A percentile compares a stretch with the other conserved stretches of the same genome.
phyloP scores from a whole-genome alignment of 2,888 invertebrate genomes.

The Apoderus coryli region DNA sequence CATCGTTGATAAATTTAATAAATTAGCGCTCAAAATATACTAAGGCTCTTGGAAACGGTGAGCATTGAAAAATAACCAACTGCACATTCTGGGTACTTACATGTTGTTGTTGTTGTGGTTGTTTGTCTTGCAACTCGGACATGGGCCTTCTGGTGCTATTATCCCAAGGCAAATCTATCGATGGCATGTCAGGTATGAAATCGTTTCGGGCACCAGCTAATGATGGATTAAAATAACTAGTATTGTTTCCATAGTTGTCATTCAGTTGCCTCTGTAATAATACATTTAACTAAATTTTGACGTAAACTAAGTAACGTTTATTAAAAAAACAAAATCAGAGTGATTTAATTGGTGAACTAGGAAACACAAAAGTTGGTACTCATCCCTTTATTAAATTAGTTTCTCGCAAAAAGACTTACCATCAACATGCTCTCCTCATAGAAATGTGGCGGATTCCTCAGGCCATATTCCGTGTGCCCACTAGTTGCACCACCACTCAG shows the following conservation, averaged over 20 bases:
- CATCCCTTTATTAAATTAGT: no score
- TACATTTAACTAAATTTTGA: background rate
- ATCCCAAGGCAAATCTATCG: conserved; percentile 25
- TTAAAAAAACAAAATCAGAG: background rate
- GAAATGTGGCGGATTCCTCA: conserved; percentile 24
- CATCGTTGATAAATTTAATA: no score
- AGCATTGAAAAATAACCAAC: no score
- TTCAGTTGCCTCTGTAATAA: no score
- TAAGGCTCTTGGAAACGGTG: no score
- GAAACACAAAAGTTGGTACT: no score
- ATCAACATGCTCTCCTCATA: no score
- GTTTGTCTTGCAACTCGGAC: conserved; percentile 30
- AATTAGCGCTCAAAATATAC: no score
- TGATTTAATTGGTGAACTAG: conserved; percentile 8
- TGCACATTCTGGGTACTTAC: no score
- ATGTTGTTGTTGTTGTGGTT: no score
- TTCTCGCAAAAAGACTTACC: conserved; percentile 4
- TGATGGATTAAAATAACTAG: conserved; percentile 18
- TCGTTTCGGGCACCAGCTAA: conserved; percentile 24
- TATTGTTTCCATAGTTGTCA: no score
- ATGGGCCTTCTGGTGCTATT: conserved; percentile 21
- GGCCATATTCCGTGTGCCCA: conserved; percentile 21
- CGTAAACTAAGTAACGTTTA: background rate
- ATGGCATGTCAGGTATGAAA: conserved; percentile 25
- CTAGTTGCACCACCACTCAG: conserved; percentile 16